These are phyloP conservation scores for Halcyon senegalensis DNA, from an alignment of 2,113 vertebrate genomes.

Conservation along the genomic window DNA sequence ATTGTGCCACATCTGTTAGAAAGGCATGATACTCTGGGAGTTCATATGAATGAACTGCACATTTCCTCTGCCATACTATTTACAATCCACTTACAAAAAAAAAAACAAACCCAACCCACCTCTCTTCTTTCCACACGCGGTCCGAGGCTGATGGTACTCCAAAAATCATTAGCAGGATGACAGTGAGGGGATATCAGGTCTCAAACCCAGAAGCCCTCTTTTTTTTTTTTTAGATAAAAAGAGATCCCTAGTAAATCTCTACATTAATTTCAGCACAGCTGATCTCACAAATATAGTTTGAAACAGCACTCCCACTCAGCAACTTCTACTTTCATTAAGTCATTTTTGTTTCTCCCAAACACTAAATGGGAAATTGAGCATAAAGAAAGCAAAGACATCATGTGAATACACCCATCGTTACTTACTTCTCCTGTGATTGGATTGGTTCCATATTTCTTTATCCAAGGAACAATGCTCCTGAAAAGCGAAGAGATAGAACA, in stretches of 20 bases:
- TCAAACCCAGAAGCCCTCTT: neutral
- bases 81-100: neutral
- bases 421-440: constrained; percentile 93
- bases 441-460: constrained; percentile 95
- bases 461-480: constrained; percentile 96
- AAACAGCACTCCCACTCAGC: neutral
- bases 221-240: neutral
- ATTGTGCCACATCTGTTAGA: neutral
- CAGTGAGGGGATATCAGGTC: neutral
- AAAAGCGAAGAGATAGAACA: neutral
- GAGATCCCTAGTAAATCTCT: neutral
- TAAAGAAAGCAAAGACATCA: neutral
- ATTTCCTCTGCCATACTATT: neutral
- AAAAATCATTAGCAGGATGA: neutral
- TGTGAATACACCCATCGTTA: neutral
- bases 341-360: neutral
- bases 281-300: neutral
- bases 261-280: neutral
- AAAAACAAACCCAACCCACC: neutral
- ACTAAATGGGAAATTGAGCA: neutral
- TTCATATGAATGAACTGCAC: neutral
- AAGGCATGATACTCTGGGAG: neutral
- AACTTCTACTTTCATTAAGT: neutral
- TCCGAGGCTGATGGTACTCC: neutral
- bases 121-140: neutral